A percentile compares a stretch with the other conserved stretches of the same genome.
Evolutionary conservation across 2,888 invertebrate genomes (phyloP).

Genomic region (Sepiola atlantica): DNA sequence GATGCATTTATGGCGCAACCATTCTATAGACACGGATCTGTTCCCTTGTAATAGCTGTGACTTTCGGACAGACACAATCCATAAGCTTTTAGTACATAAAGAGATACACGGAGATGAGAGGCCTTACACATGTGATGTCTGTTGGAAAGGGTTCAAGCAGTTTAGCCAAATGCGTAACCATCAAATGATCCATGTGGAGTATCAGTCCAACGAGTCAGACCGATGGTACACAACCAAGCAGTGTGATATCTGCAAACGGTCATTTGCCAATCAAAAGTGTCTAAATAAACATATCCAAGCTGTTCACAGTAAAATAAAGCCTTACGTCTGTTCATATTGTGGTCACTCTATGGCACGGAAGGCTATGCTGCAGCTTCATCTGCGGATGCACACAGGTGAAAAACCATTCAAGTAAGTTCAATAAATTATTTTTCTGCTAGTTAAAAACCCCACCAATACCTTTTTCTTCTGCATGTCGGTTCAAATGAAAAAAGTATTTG

Average conservation of each 20-base stretch:
- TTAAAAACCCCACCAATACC: too few species aligned
- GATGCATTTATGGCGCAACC: constrained; percentile 82
- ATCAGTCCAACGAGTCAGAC: constrained; percentile 50
- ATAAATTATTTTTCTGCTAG: background rate
- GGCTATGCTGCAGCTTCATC: constrained; percentile 81
- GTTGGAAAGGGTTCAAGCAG: constrained; percentile 87
- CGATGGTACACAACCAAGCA: constrained; percentile 74
- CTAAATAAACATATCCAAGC: constrained; percentile 72
- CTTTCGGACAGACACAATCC: constrained; percentile 75
- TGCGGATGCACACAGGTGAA: constrained; percentile 84
- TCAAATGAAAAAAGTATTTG: background rate
- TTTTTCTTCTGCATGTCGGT: too few species aligned
- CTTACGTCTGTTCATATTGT: constrained; percentile 81
- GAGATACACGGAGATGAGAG: constrained; percentile 78
- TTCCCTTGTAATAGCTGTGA: constrained; percentile 79
- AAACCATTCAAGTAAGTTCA: constrained; percentile 80
- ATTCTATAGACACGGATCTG: constrained; percentile 86
- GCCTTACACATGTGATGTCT: constrained; percentile 75
- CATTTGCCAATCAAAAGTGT: constrained; percentile 78
- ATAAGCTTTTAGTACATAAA: constrained; percentile 83
- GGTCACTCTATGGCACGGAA: constrained; percentile 81
- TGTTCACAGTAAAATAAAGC: constrained; percentile 82
- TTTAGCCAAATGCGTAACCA: constrained; percentile 87
- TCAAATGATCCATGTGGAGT: constrained; percentile 76
- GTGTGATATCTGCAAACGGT: constrained; percentile 80